These are phyloP conservation scores for Phyllopteryx taeniolatus DNA, from an alignment of 2,113 vertebrate species.

Conservation along the genomic window DNA sequence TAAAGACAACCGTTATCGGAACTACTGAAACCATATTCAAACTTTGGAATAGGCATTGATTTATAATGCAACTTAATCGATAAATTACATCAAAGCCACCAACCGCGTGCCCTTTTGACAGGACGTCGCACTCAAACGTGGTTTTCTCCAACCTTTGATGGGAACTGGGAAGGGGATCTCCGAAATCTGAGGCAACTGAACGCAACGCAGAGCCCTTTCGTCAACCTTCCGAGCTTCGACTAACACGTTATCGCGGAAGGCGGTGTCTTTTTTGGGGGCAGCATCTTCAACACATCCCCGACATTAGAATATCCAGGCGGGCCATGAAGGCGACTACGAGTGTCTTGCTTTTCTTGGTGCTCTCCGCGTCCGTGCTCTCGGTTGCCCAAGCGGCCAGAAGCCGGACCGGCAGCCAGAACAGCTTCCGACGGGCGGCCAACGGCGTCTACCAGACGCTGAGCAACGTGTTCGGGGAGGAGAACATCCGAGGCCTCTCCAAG, in stretches of 20 bases:
- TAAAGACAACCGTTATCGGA: not conserved
- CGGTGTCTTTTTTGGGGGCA: not conserved
- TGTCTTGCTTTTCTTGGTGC: constrained; percentile 51
- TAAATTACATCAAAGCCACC: not conserved
- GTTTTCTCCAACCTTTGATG: not conserved
- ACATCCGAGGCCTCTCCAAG: constrained; percentile 85
- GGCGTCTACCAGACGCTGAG: constrained; percentile 84
- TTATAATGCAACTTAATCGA: not conserved
- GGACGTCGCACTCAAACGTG: not conserved
- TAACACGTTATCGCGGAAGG: not conserved
- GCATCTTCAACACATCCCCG: not conserved
- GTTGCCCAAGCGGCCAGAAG: constrained; percentile 74
- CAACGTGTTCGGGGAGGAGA: constrained; percentile 87
- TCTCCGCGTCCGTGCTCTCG: constrained; percentile 59
- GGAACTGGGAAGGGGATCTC: too few species aligned
- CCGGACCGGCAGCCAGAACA: constrained; percentile 80
- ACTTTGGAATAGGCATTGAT: not conserved
- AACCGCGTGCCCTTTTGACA: not conserved
- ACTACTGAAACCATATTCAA: not conserved
- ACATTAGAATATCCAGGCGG: not conserved
- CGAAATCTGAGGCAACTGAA: constrained; percentile 22
- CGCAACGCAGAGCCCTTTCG: constrained; percentile 5
- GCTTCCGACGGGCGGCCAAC: constrained; percentile 80
- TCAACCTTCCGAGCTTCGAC: constrained; percentile 16
- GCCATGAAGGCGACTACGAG: constrained; percentile 54